These are phyloP conservation scores for Halisarca cf. caerulea DNA, from an alignment of 37 sponge, comb jelly and placozoan species.

Conservation along the genomic window DNA sequence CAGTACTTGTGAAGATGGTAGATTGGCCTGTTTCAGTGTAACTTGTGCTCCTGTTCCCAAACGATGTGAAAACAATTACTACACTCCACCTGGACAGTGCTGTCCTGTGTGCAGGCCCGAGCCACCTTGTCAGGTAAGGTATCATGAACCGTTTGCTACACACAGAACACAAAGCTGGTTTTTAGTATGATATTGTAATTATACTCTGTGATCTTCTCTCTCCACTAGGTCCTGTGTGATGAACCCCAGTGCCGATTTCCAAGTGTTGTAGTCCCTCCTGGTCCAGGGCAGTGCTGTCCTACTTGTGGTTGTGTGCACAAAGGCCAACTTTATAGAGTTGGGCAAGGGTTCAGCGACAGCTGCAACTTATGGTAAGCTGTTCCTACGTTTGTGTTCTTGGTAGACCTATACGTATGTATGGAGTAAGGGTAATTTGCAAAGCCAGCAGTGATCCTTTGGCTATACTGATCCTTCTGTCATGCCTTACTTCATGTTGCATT, in stretches of 20 bases:
- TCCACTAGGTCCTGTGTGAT: no score
- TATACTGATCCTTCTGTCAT: no score
- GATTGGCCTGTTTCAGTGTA: neutral
- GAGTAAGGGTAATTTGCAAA: no score
- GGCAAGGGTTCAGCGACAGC: neutral
- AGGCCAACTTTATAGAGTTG: neutral
- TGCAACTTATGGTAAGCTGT: neutral
- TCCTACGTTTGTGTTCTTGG: no score
- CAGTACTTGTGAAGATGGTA: constrained; percentile 17
- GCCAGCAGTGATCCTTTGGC: no score
- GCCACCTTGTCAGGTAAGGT: neutral
- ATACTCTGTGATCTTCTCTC: no score
- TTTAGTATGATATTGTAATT: no score
- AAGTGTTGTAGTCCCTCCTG: neutral
- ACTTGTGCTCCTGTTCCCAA: neutral
- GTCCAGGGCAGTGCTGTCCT: neutral
- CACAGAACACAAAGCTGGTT: neutral
- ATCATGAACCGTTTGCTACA: neutral
- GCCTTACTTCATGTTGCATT: no score
- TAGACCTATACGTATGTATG: no score
- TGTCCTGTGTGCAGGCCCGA: constrained; percentile 18
- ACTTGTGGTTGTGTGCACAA: neutral
- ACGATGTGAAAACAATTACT: constrained; percentile 24
- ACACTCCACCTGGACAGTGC: constrained; percentile 24
- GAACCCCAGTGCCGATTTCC: no score